These are phyloP conservation scores for Notospermus geniculatus DNA, from an alignment of 1,140 invertebrate species.

Conservation along the genomic window DNA sequence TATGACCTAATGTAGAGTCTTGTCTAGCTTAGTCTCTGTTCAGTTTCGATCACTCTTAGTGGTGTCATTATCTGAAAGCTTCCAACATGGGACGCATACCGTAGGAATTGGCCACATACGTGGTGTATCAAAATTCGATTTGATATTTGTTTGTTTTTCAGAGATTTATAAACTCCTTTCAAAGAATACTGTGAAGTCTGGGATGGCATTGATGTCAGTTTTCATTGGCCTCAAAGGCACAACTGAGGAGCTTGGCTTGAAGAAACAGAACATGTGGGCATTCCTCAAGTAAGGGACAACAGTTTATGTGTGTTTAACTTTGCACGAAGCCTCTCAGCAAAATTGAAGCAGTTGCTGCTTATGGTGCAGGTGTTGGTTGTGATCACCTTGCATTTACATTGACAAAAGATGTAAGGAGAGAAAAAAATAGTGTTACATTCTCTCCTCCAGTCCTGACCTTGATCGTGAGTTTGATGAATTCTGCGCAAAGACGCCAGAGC, in stretches of 20 bases:
- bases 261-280: constrained; percentile 51
- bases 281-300: constrained; percentile 40
- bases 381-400: too few relatives aligned
- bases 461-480: constrained; percentile 37
- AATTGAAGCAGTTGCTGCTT: too few relatives aligned
- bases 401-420: too few relatives aligned
- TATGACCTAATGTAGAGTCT: too few relatives aligned
- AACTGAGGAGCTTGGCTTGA: constrained; percentile 46
- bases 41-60: too few relatives aligned
- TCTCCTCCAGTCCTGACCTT: constrained; percentile 36
- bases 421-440: background rate
- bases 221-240: constrained; percentile 54
- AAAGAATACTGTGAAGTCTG: constrained; percentile 18
- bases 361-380: too few relatives aligned
- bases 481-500: constrained; percentile 33
- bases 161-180: constrained; percentile 38
- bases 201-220: constrained; percentile 38
- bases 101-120: too few relatives aligned
- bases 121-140: background rate
- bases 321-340: too few relatives aligned
- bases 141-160: constrained; percentile 22
- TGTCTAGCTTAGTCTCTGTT: too few relatives aligned
- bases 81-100: too few relatives aligned
- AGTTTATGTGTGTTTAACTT: too few relatives aligned
- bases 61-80: too few relatives aligned